phyloP scores from a whole-genome alignment of 2,113 vertebrate species.

The Tachuris rubrigastra region DNA sequence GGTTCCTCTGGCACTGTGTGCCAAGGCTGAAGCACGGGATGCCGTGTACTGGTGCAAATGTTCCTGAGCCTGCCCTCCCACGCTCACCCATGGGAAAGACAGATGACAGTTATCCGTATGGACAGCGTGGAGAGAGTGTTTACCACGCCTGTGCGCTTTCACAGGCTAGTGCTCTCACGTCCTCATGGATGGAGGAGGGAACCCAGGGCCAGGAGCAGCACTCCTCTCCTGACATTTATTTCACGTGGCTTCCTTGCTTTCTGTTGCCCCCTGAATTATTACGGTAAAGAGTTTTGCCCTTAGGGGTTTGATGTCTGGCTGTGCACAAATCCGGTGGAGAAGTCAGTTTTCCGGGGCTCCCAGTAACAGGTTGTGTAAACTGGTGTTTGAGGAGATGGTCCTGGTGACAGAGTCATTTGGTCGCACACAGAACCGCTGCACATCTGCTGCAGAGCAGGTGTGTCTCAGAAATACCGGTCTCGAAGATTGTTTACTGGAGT shows the following conservation, averaged over 20 bases:
- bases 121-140: not conserved
- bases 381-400: not conserved
- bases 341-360: not conserved
- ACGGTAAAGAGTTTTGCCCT: not conserved
- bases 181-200: rapidly evolving
- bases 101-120: not conserved
- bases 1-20: not conserved
- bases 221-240: not conserved
- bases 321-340: not conserved
- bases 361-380: not conserved
- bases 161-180: not conserved
- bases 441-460: not conserved
- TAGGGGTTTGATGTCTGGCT: not conserved
- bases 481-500: not conserved
- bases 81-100: not conserved
- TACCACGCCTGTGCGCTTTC: not conserved
- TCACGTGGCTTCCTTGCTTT: not conserved
- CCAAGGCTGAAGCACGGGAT: rapidly evolving
- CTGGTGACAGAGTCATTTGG: not conserved
- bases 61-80: not conserved
- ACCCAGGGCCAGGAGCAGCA: not conserved
- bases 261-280: not conserved
- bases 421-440: not conserved
- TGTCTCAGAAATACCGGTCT: not conserved
- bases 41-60: not conserved